Base-by-base conservation (phyloP, 1,140 invertebrate species). In the Sitodiplosis mosellana region DNA sequence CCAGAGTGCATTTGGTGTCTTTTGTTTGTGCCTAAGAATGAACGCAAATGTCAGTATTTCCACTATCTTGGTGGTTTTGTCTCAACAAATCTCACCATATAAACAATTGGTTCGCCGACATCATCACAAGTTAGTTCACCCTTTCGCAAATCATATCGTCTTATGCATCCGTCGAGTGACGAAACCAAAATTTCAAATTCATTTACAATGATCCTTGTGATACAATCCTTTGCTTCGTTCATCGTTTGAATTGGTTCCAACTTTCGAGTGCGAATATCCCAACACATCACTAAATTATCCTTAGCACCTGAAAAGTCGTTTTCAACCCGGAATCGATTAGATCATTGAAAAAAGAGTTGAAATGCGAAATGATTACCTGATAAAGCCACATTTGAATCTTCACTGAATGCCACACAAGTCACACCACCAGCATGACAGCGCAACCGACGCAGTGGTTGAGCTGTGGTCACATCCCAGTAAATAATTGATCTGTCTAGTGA, bases 401-500 rank as follows among this genome's bases (percentile, higher is more conserved):
- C 92, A 68, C 96, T 97, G 59, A 88, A 96, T 56, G 76, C 70
- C 0, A 97, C 83, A 64, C 84, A 85, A 48, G 83, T 91, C 1
- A 97, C 82, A 19, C 77, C 74, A 2, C 81, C 81, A n/a, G 81
- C 83, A 69, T 98, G 94, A 15, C 81, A 81, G 56, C 92, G 70
- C 49, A 86, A 81, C 53, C 90, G 77, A 27, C 88, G 68, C 15
- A 91, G 49, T 1, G 85, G 77, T 52, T 84, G 76, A 2, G 83
- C 93, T 86, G 71, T 99, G 85, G 55, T 79, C 67, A 52, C 89
- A 84, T 56, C 85, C 80, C 14, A 92, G 91, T 51, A 83, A 71
- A 53, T 98, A 78, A 61, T 90, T 80, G 59, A 84, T 77, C 94
- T 95, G 69, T 99, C 95, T 52, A 81, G 70, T 45, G 88, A 88